A percentile compares a stretch with the other conserved stretches of the same genome.
phyloP scores from a whole-genome alignment of 2,888 invertebrate genomes.

The Lasioglossum calceatum region DNA sequence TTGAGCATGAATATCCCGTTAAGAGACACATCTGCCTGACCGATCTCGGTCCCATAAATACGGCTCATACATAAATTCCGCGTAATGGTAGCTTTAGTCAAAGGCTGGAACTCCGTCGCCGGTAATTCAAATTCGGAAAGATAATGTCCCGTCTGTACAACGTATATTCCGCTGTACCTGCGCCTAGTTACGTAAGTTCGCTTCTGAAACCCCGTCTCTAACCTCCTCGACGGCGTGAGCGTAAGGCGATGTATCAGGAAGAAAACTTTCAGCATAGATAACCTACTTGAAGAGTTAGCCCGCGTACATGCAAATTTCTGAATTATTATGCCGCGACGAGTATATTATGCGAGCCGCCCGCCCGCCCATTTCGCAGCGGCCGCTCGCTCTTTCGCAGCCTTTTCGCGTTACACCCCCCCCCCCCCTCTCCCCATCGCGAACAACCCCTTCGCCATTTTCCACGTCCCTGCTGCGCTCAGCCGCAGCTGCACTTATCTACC shows the following conservation, averaged over 20 bases:
- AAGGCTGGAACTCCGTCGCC: constrained; percentile 24
- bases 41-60: constrained; percentile 11
- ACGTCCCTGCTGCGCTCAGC: constrained; percentile 41
- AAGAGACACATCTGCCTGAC: neutral
- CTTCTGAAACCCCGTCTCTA: constrained; percentile 44
- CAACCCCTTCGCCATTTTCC: neutral
- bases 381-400: constrained; percentile 39
- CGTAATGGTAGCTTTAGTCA: constrained; percentile 39
- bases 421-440: neutral
- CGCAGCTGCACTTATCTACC: constrained; percentile 59
- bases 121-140: constrained; percentile 80
- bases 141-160: constrained; percentile 73
- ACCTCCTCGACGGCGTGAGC: constrained; percentile 61
- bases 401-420: constrained; percentile 21
- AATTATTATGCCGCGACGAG: constrained; percentile 83
- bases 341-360: constrained; percentile 73
- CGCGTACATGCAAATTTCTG: constrained; percentile 85
- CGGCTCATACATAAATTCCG: constrained; percentile 46
- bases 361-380: constrained; percentile 40
- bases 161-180: constrained; percentile 47
- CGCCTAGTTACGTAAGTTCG: constrained; percentile 75
- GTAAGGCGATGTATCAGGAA: constrained; percentile 74
- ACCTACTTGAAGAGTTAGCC: constrained; percentile 85
- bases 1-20: neutral
- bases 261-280: constrained; percentile 84